Percentiles rank a stretch among this genome's conserved stretches.
phyloP scores from a whole-genome alignment of 2,888 invertebrate species.

The Drosophila macrothrix region DNA sequence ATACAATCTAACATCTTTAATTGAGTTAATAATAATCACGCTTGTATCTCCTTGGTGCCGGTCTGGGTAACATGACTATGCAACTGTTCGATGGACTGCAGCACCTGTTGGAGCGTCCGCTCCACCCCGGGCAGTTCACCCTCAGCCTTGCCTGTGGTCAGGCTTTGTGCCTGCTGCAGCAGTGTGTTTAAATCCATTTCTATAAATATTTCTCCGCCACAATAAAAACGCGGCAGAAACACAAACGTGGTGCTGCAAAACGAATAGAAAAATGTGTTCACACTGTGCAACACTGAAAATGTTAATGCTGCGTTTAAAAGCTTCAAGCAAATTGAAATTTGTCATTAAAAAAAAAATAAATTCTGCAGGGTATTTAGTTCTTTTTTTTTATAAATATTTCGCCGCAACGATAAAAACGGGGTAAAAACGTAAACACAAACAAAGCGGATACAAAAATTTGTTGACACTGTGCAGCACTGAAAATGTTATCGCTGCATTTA shows the following conservation, averaged over 20 bases:
- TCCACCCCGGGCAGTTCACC: conserved; percentile 94
- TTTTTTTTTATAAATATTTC: conserved; percentile 73
- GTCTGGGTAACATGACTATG: conserved; percentile 94
- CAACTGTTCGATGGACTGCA: conserved; percentile 95
- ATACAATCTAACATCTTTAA: conserved; percentile 23
- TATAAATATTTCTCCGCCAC: conserved; percentile 19
- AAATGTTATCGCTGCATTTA: neutral
- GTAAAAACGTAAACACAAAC: conserved; percentile 24
- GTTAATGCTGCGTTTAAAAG: neutral
- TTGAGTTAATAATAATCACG: conserved; percentile 85
- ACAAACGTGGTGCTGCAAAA: conserved; percentile 34
- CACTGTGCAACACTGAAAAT: conserved; percentile 20
- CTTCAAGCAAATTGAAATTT: neutral
- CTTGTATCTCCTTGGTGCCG: conserved; percentile 95
- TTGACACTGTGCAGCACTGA: conserved; percentile 21
- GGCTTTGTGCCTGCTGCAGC: conserved; percentile 95
- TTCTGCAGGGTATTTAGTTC: conserved; percentile 93
- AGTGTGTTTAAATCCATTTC: conserved; percentile 92
- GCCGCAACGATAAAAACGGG: conserved; percentile 34
- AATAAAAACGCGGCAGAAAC: conserved; percentile 43
- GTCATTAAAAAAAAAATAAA: neutral
- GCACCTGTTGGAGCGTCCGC: conserved; percentile 94
- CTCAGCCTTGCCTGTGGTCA: conserved; percentile 94
- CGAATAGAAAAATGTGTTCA: neutral
- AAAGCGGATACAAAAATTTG: neutral